A percentile compares a stretch with the other conserved stretches of the same genome.
Evolutionary conservation across 2,113 vertebrate genomes (phyloP).

Genomic region (Mugil cephalus): DNA sequence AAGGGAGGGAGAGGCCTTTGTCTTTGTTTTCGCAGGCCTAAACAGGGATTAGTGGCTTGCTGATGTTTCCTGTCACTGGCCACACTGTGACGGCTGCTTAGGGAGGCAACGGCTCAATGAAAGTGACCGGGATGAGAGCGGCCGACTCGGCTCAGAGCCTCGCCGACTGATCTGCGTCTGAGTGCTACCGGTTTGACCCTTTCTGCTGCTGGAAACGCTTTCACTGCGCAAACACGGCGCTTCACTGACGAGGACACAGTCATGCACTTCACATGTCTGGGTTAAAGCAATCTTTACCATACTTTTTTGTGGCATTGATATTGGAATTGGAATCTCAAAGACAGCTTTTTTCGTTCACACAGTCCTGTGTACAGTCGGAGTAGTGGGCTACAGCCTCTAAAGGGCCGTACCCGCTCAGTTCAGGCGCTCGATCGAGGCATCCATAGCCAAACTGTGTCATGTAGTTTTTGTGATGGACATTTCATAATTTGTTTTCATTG

Average conservation of each 20-base stretch:
- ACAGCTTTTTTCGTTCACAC: no score
- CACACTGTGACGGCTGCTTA: constrained; percentile 53
- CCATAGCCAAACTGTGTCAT: no score
- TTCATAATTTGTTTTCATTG: no score
- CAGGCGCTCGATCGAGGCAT: no score
- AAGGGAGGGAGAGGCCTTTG: constrained; percentile 49
- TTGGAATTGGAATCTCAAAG: no score
- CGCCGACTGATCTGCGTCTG: constrained; percentile 70
- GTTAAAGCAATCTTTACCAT: no score
- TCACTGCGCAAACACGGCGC: not conserved
- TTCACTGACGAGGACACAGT: not conserved
- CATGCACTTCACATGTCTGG: no score
- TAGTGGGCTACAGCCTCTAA: no score
- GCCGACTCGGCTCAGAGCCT: constrained; percentile 49
- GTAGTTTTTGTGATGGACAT: no score
- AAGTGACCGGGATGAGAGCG: constrained; percentile 59
- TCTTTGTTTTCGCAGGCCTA: constrained; percentile 80
- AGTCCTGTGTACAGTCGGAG: no score
- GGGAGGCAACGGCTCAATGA: constrained; percentile 61
- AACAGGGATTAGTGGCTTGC: constrained; percentile 81
- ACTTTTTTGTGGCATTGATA: no score
- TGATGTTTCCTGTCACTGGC: constrained; percentile 80
- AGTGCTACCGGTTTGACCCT: constrained; percentile 42
- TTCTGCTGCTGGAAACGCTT: constrained; percentile 17
- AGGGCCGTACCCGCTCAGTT: no score